phyloP scores from a whole-genome alignment of 2,797 vertebrate genomes.

The Microtus agrestis region DNA sequence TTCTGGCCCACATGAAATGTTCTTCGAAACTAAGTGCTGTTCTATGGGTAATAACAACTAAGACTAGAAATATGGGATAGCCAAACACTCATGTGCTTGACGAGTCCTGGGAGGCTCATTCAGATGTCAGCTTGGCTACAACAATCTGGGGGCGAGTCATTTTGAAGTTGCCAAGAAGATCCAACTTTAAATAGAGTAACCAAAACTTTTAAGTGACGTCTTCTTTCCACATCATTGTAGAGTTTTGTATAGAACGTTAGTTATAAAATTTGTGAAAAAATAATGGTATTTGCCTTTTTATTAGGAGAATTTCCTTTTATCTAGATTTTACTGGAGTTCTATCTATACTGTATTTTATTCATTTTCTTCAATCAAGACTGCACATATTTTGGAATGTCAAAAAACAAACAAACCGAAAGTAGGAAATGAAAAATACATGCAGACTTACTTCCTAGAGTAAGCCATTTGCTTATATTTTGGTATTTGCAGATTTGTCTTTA shows the following conservation, averaged over 20 bases:
- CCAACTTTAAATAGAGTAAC: background rate
- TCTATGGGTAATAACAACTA: background rate
- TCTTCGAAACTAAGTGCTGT: constrained; percentile 8
- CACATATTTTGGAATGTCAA: background rate
- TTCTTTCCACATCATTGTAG: background rate
- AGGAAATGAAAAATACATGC: background rate
- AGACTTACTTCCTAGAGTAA: background rate
- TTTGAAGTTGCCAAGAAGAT: background rate
- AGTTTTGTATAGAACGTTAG: background rate
- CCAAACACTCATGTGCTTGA: background rate
- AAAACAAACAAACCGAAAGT: background rate
- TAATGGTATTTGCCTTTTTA: background rate
- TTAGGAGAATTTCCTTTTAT: background rate
- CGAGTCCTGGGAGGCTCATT: background rate
- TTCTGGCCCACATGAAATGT: background rate
- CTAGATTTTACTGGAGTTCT: background rate
- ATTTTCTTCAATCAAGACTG: constrained; percentile 21
- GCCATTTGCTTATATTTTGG: background rate
- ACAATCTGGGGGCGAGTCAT: background rate
- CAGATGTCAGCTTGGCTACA: background rate
- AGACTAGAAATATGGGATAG: background rate
- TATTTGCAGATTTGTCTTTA: background rate
- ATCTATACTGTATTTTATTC: background rate
- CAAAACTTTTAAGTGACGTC: background rate
- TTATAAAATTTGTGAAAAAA: constrained; percentile 7